Conservation (phyloP, 37 sponge, comb jelly and placozoan species). For the Aplysina aerophoba region DNA sequence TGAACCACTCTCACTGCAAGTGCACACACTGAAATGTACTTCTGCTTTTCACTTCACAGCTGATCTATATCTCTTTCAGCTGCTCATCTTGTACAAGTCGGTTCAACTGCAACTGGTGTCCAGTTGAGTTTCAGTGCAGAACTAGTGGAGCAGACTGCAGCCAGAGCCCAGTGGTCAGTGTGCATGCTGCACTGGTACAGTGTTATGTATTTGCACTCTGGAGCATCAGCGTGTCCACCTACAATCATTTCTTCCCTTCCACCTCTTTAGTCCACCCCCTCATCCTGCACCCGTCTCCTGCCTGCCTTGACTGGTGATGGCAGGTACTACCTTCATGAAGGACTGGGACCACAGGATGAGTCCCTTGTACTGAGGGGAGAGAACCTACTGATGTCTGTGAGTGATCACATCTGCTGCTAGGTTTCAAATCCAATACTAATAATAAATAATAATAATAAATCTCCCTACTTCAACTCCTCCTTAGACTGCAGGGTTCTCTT, state of each 20-base stretch:
- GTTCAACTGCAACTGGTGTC: conserved; percentile 31
- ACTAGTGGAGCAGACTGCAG: conserved; percentile 26
- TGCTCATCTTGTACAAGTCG: conserved; percentile 14
- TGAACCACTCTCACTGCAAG: background rate
- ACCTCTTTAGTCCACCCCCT: background rate
- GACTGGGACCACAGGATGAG: background rate
- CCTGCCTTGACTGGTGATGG: background rate
- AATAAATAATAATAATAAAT: no score
- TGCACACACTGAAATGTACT: no score
- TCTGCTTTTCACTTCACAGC: conserved; percentile 48
- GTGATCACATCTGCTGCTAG: background rate
- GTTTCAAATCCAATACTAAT: no score
- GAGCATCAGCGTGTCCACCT: conserved; percentile 38
- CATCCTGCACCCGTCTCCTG: background rate
- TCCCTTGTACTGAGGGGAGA: background rate
- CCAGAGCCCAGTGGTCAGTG: conserved; percentile 21
- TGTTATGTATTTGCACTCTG: conserved; percentile 28
- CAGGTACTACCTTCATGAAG: conserved; percentile 19
- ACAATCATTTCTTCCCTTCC: conserved; percentile 30
- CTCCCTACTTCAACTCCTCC: no score
- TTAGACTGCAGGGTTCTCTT: no score
- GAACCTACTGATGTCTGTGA: background rate
- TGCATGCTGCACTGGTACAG: conserved; percentile 48
- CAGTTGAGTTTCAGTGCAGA: conserved; percentile 28
- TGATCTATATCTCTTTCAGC: background rate